Evolutionary conservation across 2,113 vertebrate species (phyloP).

Genomic region (Crotalus tigris): DNA sequence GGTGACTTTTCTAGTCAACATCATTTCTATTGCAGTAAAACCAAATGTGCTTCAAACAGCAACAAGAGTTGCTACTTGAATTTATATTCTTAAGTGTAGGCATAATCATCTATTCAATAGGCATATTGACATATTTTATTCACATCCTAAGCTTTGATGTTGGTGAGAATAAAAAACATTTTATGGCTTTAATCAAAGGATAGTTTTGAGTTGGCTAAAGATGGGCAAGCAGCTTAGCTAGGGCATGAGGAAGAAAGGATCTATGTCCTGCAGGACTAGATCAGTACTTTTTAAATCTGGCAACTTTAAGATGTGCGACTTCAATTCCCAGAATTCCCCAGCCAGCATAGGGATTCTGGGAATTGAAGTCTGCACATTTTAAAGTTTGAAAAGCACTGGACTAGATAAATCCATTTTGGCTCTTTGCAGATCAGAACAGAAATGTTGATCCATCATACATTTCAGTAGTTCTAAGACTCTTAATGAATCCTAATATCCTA

Average conservation of each 20-base stretch:
- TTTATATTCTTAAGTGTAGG: conserved; percentile 52
- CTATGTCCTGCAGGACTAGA: neutral
- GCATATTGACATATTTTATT: conserved; percentile 55
- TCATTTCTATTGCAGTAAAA: conserved; percentile 50
- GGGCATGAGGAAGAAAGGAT: neutral
- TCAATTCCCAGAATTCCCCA: too few relatives aligned
- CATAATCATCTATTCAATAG: conserved; percentile 50
- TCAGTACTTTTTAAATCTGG: too few relatives aligned
- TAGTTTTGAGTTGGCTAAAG: conserved; percentile 37
- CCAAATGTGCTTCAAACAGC: conserved; percentile 36
- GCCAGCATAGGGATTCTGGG: too few relatives aligned
- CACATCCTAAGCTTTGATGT: conserved; percentile 35
- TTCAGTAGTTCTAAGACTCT: neutral
- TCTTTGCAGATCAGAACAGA: conserved; percentile 24
- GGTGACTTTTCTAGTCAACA: conserved; percentile 30
- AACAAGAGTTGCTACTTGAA: conserved; percentile 29
- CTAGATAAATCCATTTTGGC: conserved; percentile 24
- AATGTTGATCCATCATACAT: neutral
- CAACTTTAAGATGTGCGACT: too few relatives aligned
- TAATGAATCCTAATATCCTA: conserved; percentile 25
- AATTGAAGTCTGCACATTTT: too few relatives aligned
- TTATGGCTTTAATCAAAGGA: conserved; percentile 52
- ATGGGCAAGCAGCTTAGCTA: conserved; percentile 29
- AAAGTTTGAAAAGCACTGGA: too few relatives aligned
- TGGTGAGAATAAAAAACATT: conserved; percentile 49